phyloP scores from a whole-genome alignment of 1,140 invertebrate genomes.

The Conus ventricosus region DNA sequence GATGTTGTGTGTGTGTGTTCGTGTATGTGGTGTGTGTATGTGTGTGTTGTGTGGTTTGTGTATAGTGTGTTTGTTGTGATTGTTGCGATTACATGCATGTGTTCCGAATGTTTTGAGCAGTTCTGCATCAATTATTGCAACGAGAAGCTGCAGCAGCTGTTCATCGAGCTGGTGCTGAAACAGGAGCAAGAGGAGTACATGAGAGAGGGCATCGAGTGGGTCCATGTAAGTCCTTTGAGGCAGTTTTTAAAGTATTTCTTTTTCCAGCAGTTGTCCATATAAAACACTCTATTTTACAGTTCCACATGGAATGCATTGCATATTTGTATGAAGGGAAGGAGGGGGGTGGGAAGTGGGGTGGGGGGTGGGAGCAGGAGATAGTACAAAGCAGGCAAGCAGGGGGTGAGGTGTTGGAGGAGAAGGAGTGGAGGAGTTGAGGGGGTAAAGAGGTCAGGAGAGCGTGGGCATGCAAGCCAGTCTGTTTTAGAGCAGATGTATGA shows the following conservation, averaged over 20 bases:
- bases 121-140: slow-evolving; percentile 99
- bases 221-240: slow-evolving; percentile 73
- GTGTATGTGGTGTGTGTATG: neutral
- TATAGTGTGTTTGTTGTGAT: neutral
- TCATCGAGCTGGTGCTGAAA: slow-evolving; percentile 95
- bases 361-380: too few species aligned
- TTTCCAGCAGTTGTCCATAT: neutral
- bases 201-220: slow-evolving; percentile 93
- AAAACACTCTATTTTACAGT: too few species aligned
- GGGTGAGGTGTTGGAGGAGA: too few species aligned
- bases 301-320: too few species aligned
- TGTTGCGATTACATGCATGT: neutral
- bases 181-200: slow-evolving; percentile 97
- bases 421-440: too few species aligned
- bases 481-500: too few species aligned
- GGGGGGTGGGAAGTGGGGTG: too few species aligned
- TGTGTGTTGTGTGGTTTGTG: neutral
- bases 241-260: neutral
- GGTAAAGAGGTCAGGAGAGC: too few species aligned
- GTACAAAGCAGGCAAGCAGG: too few species aligned
- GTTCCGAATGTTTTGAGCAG: slow-evolving; percentile 86
- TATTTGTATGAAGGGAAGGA: too few species aligned
- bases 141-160: slow-evolving; percentile 96
- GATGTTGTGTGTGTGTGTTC: neutral
- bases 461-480: too few species aligned